These are phyloP conservation scores for Ptilorrhoa leucosticta DNA, from an alignment of 2,113 vertebrate genomes.

Conservation along the genomic window DNA sequence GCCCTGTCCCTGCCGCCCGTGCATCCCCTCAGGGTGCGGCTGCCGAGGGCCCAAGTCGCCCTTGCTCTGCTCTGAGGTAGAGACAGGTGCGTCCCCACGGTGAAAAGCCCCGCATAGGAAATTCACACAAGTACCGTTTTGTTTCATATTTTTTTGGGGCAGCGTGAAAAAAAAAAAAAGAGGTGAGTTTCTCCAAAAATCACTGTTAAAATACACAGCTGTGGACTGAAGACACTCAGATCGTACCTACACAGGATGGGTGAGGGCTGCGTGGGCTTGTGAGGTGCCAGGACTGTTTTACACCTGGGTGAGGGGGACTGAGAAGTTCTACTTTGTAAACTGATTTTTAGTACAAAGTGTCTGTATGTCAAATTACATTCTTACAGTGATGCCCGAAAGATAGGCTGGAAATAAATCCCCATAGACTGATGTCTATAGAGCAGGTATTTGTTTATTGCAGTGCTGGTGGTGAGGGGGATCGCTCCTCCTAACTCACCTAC, in stretches of 20 bases:
- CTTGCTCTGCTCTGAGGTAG: background rate
- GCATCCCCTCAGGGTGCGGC: background rate
- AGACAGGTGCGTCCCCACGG: background rate
- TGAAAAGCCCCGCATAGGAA: fast-evolving
- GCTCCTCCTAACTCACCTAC: too few species aligned
- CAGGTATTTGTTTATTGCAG: too few species aligned
- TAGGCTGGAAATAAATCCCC: too few species aligned
- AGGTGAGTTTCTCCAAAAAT: background rate
- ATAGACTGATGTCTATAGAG: too few species aligned
- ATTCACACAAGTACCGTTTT: background rate
- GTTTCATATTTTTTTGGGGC: background rate
- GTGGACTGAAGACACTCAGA: background rate
- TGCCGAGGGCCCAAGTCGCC: fast-evolving
- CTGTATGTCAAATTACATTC: fast-evolving
- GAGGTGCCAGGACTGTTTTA: background rate
- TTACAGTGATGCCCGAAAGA: too few species aligned
- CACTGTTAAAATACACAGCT: background rate
- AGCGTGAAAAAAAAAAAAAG: background rate
- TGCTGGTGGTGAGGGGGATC: too few species aligned
- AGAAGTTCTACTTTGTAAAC: background rate
- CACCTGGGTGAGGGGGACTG: background rate
- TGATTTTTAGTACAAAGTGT: background rate
- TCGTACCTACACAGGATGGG: fast-evolving
- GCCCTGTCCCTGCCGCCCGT: fast-evolving
- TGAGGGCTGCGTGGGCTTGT: fast-evolving